Base-by-base conservation (phyloP, 2,888 invertebrate genomes). In the Drosophila lacicola region DNA sequence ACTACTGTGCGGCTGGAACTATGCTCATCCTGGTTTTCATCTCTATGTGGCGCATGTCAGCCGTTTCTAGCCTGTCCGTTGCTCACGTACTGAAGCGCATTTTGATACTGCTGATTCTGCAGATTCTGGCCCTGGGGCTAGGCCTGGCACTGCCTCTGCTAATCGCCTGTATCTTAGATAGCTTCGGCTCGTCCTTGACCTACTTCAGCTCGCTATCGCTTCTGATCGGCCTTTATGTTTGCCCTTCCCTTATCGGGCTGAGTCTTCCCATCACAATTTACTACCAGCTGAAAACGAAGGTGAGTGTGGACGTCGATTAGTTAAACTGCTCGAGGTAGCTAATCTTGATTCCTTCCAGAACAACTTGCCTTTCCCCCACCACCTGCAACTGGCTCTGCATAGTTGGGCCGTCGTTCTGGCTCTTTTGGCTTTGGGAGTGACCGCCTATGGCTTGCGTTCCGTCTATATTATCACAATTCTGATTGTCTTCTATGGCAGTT, bases 151-250 rank as follows among this genome's bases (percentile, higher is more conserved):
- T 92, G 37, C 90, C 91, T 10, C 10, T 92, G 19, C 47, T 90
- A 2, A 72, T 93, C 45, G 92, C 92, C 2, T 61, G 91, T 13
- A 60, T 92, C 17, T 89, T 93, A 41, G 93, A 93, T 71, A 77
- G 75, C 2, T 74, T 88, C 3, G 89, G 92, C 51, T 80, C 91
- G 29, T 91, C 93, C 4, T 93, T 95, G 94, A 93, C 93, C 50
- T 95, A 95, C 94, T 95, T 93, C 80, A 93, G 94, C 11, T 90
- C 93, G 73, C 93, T 93, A 29, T 93, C 93, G 90, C 90, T 95
- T 45, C 90, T 95, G 17, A 90, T 93, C 61, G 93, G 92, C 0
- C 56, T 90, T 13, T 90, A 88, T 55, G 55, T 90, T 1, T 89
- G 90, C 47, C 93, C 93, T 2, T 71, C 91, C 3, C 67, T 92